Conservation (phyloP, 1,140 invertebrate species). For the Centruroides vittatus region DNA sequence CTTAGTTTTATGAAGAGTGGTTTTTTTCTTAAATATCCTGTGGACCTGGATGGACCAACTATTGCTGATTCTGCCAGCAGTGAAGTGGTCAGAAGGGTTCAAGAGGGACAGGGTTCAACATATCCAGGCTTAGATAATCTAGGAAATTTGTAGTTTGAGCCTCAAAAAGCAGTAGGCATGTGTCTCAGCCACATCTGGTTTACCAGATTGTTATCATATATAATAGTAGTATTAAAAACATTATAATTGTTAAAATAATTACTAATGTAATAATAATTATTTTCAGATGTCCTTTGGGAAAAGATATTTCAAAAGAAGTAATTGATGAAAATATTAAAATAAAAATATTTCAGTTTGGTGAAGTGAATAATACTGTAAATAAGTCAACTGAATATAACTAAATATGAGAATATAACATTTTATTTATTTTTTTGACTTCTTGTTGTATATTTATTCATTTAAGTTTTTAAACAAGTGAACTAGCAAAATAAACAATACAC, state of each 20-base stretch:
- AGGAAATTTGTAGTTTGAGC: not conserved
- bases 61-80: not conserved
- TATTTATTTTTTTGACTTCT: too few species aligned
- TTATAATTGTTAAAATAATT: not conserved
- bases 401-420: too few species aligned
- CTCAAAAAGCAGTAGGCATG: not conserved
- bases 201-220: slow-evolving; percentile 2
- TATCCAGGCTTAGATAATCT: not conserved
- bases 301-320: slow-evolving; percentile 39
- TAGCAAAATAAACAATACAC: too few species aligned
- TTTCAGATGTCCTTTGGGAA: slow-evolving; percentile 38
- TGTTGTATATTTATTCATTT: too few species aligned
- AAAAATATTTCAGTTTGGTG: not conserved
- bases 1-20: not conserved
- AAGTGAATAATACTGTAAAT: too few species aligned
- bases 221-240: slow-evolving; percentile 1
- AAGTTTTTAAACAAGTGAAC: too few species aligned
- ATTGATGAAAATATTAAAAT: slow-evolving; percentile 35
- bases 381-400: too few species aligned
- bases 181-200: not conserved
- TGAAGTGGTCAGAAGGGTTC: not conserved
- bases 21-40: too few species aligned
- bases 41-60: not conserved
- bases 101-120: not conserved
- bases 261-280: not conserved